Percentiles rank a stretch among this genome's conserved stretches.
Conservation (phyloP, 2,113 vertebrate species). For the Centropus bengalensis region DNA sequence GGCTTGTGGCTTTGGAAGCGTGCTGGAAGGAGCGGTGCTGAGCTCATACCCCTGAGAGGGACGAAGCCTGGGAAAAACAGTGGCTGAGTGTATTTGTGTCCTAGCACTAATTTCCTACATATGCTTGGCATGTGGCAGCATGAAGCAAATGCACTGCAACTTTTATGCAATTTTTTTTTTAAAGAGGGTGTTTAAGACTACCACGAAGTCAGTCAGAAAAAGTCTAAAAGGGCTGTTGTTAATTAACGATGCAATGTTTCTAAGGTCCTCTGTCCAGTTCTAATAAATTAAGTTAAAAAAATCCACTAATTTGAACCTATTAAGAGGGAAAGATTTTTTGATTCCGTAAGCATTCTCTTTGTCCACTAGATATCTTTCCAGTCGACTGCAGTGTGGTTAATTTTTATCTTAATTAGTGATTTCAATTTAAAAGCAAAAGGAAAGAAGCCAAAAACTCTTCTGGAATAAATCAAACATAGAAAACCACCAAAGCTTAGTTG, state of each 20-base stretch:
- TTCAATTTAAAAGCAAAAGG: not conserved
- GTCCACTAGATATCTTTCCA: not conserved
- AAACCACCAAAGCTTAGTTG: not conserved
- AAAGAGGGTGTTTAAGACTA: not conserved
- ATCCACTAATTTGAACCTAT: not conserved
- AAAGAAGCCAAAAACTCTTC: not conserved
- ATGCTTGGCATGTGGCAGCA: slow-evolving; percentile 18
- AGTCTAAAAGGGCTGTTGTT: not conserved
- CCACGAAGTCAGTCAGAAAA: slow-evolving; percentile 22
- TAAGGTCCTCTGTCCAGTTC: not conserved
- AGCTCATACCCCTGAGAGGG: not conserved
- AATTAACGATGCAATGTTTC: not conserved
- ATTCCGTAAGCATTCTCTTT: not conserved
- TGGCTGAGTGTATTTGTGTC: not conserved
- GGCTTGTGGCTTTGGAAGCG: slow-evolving; percentile 37
- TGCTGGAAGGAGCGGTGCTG: slow-evolving; percentile 20
- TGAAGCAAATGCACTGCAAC: slow-evolving; percentile 14
- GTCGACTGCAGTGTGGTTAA: not conserved
- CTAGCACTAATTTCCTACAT: not conserved
- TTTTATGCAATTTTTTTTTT: not conserved
- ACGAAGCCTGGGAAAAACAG: slow-evolving; percentile 12
- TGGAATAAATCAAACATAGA: not conserved
- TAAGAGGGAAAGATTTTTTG: not conserved
- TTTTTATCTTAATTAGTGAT: not conserved
- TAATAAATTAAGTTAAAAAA: not conserved